Evolutionary conservation across 30 jellyfish, hydroid and myxozoan genomes (phyloP), one percentile per base, ranked within the genome.

Genomic region (Pelagia noctiluca): DNA sequence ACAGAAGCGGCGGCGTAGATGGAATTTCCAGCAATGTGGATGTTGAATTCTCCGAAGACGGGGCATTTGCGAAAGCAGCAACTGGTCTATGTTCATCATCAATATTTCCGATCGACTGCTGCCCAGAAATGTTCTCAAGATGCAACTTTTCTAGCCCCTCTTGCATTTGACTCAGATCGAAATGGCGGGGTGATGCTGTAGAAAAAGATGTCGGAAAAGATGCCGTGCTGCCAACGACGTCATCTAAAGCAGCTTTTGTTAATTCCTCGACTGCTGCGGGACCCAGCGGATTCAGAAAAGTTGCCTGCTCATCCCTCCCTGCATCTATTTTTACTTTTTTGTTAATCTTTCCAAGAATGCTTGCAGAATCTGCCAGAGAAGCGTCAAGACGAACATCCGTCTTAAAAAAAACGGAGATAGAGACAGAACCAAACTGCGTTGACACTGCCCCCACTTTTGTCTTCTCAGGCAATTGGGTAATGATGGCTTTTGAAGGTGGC

Each of bases 241-340:
- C 79, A n/a, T 94, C 99, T 23, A 88, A 62, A 21, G 97, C 99
- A 26, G 99, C 99, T 49, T 68, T 69, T 49, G 95, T 89, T 3
- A 94, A 83, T 67, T 94, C 97, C 29, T 76, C 96, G 16, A 88
- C 97, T n/a, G 73, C 78, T 18, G 86, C 86, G 3, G 92, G 92
- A 4, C 82, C 92, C 24, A 70, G 81, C 0, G 92, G 92, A 2
- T 60, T 60, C 71, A 82, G 62, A 3, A 75, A 69, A 42, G 54
- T 86, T 21, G 60, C 63, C 12, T 26, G 64, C 21, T 82, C 92
- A 82, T 82, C 92, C 22, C 53, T 70, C 23, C 64, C 63, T 80
- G 70, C 62, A 47, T 54, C 35, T n/a, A 82, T 82, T 62, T 48
- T 63, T 34, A 82, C 86, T 16, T 71, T 70, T 33, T 57, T 35